These are phyloP conservation scores for Ariolimax columbianus DNA, from an alignment of 2,888 invertebrate species.

Conservation along the genomic window DNA sequence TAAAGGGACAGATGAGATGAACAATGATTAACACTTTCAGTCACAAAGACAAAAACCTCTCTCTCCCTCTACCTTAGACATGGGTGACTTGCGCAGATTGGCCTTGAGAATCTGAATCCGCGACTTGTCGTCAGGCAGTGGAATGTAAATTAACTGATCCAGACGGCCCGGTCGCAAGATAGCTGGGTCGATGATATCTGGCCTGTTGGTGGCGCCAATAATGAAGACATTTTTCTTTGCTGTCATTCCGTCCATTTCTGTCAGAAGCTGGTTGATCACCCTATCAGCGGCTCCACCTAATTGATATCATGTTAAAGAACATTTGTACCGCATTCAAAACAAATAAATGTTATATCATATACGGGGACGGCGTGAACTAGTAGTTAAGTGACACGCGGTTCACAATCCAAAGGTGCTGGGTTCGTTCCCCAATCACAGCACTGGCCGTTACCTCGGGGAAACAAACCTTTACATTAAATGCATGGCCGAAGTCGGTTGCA, in stretches of 20 bases:
- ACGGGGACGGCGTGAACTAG: too few relatives aligned
- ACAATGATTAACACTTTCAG: too few relatives aligned
- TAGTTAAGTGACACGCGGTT: too few relatives aligned
- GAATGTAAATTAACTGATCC: conserved; percentile 99
- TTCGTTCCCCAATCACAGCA: too few relatives aligned
- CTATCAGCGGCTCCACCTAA: conserved; percentile 95
- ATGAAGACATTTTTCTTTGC: conserved; percentile 99
- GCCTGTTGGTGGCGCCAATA: conserved; percentile 94
- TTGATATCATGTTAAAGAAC: background rate
- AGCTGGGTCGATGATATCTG: conserved; percentile 99
- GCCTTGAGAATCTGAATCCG: conserved; percentile 97
- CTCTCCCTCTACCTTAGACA: conserved; percentile 89
- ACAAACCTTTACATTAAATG: too few relatives aligned
- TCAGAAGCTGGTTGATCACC: conserved; percentile 99
- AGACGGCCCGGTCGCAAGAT: conserved; percentile 98
- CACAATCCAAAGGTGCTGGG: too few relatives aligned
- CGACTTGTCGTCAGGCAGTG: conserved; percentile 98
- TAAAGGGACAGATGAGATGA: too few relatives aligned
- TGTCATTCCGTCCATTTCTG: conserved; percentile 99
- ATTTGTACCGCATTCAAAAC: too few relatives aligned
- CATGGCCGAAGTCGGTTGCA: too few relatives aligned
- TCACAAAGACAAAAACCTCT: too few relatives aligned
- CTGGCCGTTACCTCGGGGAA: too few relatives aligned
- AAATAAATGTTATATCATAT: too few relatives aligned
- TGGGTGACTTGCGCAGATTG: conserved; percentile 96